A percentile compares a stretch with the other conserved stretches of the same genome.
These are phyloP conservation scores for Gobio occitaniae DNA, from an alignment of 2,797 vertebrate species.

Conservation along the genomic window DNA sequence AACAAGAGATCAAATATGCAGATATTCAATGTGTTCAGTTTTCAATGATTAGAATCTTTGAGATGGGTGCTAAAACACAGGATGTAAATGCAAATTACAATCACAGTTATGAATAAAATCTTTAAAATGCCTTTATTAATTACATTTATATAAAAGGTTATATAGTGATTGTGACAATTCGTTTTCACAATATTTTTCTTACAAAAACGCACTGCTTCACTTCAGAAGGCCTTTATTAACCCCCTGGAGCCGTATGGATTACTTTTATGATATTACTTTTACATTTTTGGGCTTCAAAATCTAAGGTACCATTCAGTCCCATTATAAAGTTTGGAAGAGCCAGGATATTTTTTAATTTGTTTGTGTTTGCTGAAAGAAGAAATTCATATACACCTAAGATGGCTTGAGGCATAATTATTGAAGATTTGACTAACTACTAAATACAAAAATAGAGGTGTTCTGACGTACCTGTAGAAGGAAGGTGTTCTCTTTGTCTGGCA, in stretches of 20 bases:
- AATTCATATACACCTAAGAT: no score
- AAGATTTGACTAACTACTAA: not conserved
- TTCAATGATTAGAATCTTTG: not conserved
- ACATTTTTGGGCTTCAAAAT: no score
- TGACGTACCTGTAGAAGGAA: conserved; percentile 86
- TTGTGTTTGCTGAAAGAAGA: no score
- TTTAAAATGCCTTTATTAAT: not conserved
- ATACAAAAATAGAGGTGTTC: not conserved
- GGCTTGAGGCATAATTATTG: not conserved
- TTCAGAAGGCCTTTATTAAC: no score
- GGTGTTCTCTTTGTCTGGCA: conserved; percentile 93
- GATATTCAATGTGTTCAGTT: not conserved
- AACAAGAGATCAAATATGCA: not conserved
- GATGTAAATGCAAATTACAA: not conserved
- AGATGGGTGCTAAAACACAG: not conserved
- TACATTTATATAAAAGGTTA: not conserved
- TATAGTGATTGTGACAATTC: not conserved
- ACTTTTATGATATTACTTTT: no score
- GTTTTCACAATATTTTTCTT: no score
- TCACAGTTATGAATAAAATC: not conserved
- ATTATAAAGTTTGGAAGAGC: no score
- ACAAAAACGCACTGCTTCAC: no score
- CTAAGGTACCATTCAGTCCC: no score
- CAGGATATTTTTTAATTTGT: no score
- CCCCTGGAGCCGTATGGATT: no score